Conservation (phyloP, 2,113 vertebrate species). For the Cnemophilus loriae region DNA sequence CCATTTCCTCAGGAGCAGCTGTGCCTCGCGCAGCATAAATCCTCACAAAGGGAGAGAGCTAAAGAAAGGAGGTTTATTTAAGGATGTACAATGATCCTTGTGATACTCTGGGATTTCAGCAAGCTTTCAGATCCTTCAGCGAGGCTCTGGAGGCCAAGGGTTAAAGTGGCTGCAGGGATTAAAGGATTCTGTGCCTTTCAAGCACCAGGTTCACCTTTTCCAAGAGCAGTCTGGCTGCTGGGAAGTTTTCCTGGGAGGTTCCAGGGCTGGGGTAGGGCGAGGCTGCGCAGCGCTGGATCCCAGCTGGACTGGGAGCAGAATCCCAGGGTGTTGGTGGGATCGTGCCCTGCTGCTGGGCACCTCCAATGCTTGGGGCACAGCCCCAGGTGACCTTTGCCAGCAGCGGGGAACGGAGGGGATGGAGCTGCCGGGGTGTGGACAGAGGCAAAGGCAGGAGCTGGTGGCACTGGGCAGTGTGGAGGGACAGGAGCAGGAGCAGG, state of each 20-base stretch:
- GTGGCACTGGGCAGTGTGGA: background rate
- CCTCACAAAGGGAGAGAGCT: constrained; percentile 23
- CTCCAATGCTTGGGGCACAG: background rate
- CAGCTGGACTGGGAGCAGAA: background rate
- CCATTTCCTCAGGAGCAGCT: background rate
- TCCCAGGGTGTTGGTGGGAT: background rate
- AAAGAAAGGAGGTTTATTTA: constrained; percentile 48
- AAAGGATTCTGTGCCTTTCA: constrained; percentile 29
- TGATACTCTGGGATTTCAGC: constrained; percentile 53
- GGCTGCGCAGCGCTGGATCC: background rate
- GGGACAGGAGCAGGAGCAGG: background rate
- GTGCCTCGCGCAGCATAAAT: background rate
- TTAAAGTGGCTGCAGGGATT: constrained; percentile 45
- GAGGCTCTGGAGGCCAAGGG: constrained; percentile 28
- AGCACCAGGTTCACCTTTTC: background rate
- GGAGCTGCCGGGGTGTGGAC: background rate
- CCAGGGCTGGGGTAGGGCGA: background rate
- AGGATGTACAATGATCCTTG: constrained; percentile 50
- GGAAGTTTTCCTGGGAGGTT: background rate
- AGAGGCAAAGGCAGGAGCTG: background rate
- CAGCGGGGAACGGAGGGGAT: rapidly evolving
- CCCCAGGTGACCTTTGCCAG: no score
- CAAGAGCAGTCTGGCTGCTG: background rate
- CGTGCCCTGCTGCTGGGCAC: rapidly evolving
- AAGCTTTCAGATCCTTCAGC: background rate